These are phyloP conservation scores for Lepus europaeus DNA, from an alignment of 2,113 vertebrate species.

Conservation along the genomic window DNA sequence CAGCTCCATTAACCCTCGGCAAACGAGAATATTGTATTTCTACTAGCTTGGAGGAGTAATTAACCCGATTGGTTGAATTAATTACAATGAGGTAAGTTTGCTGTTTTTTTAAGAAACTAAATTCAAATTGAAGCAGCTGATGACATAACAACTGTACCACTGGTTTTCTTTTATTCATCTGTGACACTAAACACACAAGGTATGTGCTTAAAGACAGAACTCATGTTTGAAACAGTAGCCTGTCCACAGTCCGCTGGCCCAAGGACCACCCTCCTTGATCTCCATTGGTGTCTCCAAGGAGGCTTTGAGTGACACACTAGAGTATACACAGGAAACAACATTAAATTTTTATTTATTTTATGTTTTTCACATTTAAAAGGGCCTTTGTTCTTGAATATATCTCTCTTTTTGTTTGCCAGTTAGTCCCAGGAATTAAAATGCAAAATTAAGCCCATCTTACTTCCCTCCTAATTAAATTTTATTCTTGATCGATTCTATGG, in stretches of 20 bases:
- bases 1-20: slow-evolving; percentile 75
- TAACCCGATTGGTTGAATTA: slow-evolving; percentile 81
- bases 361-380: neutral
- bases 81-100: slow-evolving; percentile 84
- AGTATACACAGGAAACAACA: neutral
- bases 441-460: neutral
- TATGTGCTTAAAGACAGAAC: neutral
- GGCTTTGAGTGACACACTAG: neutral
- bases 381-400: neutral
- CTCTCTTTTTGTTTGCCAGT: slow-evolving; percentile 25
- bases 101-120: slow-evolving; percentile 65
- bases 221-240: neutral
- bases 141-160: slow-evolving; percentile 64
- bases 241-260: neutral
- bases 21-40: slow-evolving; percentile 69
- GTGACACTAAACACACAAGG: neutral
- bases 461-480: slow-evolving; percentile 49
- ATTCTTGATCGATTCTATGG: neutral
- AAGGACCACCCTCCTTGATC: neutral
- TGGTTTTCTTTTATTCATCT: slow-evolving; percentile 20
- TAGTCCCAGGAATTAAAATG: slow-evolving; percentile 24
- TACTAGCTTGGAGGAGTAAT: slow-evolving; percentile 79
- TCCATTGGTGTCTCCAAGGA: neutral
- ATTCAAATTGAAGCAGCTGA: slow-evolving; percentile 64
- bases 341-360: neutral